Conservation (phyloP, 1,140 invertebrate genomes). For the Apis dorsata region DNA sequence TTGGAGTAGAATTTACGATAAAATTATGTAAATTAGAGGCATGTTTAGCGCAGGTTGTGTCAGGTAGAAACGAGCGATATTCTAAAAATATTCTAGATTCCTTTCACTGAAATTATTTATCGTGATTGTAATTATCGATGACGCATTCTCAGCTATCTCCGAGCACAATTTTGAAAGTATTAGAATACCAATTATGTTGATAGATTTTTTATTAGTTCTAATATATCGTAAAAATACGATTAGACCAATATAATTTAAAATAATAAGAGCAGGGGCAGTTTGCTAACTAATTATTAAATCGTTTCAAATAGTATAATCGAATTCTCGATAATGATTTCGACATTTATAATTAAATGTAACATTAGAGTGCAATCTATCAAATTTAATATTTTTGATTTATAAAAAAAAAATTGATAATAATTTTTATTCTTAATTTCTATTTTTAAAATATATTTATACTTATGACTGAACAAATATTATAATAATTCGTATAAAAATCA, state of each 20-base stretch:
- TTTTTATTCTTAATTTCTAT: too few relatives aligned
- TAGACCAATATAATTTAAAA: background rate
- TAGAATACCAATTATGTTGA: background rate
- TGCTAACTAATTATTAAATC: background rate
- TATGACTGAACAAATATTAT: too few relatives aligned
- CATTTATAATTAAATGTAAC: background rate
- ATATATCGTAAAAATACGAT: background rate
- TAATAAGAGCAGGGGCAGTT: background rate
- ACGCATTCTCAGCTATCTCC: background rate
- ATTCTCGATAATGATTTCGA: background rate
- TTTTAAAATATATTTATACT: too few relatives aligned
- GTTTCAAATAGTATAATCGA: background rate
- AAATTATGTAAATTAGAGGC: constrained; percentile 16
- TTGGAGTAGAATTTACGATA: constrained; percentile 2
- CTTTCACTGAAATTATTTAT: constrained; percentile 16
- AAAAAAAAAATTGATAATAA: too few relatives aligned
- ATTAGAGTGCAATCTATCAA: too few relatives aligned
- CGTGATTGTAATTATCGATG: background rate
- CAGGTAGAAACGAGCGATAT: background rate
- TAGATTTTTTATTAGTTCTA: background rate
- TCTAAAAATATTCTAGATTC: constrained; percentile 1
- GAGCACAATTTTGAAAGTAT: background rate
- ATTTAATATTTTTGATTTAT: too few relatives aligned
- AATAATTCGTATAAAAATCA: too few relatives aligned
- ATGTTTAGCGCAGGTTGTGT: background rate